Base-by-base conservation (phyloP, 2,888 invertebrate species). In the Pandemis cinnamomeana region DNA sequence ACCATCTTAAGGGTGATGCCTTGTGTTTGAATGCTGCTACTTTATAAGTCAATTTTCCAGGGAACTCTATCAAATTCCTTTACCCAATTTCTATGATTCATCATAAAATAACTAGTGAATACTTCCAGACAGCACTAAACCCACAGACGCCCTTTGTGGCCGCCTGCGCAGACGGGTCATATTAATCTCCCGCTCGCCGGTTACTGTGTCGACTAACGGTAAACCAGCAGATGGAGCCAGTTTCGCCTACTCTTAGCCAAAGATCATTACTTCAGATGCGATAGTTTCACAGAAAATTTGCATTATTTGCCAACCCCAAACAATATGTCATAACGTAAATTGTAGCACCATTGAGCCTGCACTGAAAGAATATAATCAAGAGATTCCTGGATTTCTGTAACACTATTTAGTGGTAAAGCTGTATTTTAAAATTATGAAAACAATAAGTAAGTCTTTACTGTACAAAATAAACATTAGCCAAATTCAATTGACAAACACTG, bases 151-250 rank as follows among this genome's bases (percentile, higher is more conserved):
- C 74, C 74, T 71, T 71, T 67, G 46, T 48, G 48, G 61, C 62
- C 80, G 83, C 84, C 80, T 78, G 82, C 83, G 80, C 86, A 86
- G 86, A 88, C 88, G 89, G 87, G 90, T 87, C 87, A 85, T 89
- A 92, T 93, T 93, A 91, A 93, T 93, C 92, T 91, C 86, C 82
- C 84, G 81, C 83, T 87, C 86, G 80, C 87, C 90, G 92, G 93
- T 93, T 90, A 93, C 87, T 93, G 88, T 92, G 93, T 88, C 93
- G 84, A 84, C 76, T 92, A 93, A 93, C 93, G 91, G 93, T 84
- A 84, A 77, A 77, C 61, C 83, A 81, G 87, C 90, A 91, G 92
- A 92, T 91, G 91, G 88, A 92, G 90, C 84, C 87, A 85, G 80
- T 80, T 84, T 85, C 87, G 87, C 88, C 89, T 88, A 89, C 89